Base-by-base conservation (phyloP, 2,888 invertebrate genomes). In the Melitaea athalia region DNA sequence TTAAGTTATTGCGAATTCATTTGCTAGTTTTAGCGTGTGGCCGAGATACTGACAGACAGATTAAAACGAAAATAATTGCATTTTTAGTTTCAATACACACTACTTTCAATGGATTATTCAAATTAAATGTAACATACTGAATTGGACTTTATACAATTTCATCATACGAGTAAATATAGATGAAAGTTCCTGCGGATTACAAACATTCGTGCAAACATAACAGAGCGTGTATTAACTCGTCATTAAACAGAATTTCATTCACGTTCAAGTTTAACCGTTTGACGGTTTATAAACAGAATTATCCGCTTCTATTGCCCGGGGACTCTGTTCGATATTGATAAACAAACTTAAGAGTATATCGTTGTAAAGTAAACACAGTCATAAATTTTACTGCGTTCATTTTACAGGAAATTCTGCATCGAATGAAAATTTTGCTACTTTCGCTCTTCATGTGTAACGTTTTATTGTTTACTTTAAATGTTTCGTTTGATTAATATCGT, bases 311-410 rank as follows among this genome's bases (percentile, higher is more conserved):
- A 84, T 83, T 80, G 85, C 85, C 82, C 69, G 79, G 77, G 85
- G 84, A 83, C 78, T 85, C 85, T 85, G 84, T 86, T 84, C 84
- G 84, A 87, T 86, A 86, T 84, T 83, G 85, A 86, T 88, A 88
- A 89, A 90, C 89, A 90, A 89, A 88, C 88, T 85, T 83, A 38
- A 1, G 38, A 38, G 38, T 38, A 85, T 83, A 86, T 81, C 81
- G 78, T 10, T 79, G 81, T 79, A 85, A 85, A 81, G 87, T 87
- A 89, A 91, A 91, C 88, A 89, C 70, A 81, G 75, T 87, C 87
- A 86, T 89, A 86, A 89, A 89, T 89, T 87, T 88, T 85, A 88
- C 82, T 85, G 45, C 24, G 57, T 67, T 77, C 80, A 76, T 78
- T 79, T 80, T 82, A 82, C 80, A 81, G 84, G 84, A 85, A 83